A percentile compares a stretch with the other conserved stretches of the same genome.
Evolutionary conservation across 2,113 vertebrate genomes (phyloP).

Genomic region (Mormyrus iriodes): DNA sequence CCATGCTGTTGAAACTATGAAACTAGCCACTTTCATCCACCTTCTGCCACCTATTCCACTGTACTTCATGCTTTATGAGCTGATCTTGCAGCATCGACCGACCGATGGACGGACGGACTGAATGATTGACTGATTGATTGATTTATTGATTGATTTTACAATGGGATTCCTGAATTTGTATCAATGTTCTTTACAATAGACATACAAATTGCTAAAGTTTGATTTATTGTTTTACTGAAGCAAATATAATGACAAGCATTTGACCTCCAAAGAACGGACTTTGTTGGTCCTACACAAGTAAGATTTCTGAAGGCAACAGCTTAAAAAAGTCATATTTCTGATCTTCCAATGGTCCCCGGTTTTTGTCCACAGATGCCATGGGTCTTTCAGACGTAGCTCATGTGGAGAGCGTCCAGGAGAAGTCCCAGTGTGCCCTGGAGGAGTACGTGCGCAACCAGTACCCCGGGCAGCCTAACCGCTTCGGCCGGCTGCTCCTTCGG

Average conservation of each 20-base stretch:
- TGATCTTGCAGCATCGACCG: not conserved
- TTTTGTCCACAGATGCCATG: conserved; percentile 61
- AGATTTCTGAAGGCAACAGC: not conserved
- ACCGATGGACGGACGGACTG: not conserved
- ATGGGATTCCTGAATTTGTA: too few relatives aligned
- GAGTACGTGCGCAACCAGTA: conserved; percentile 78
- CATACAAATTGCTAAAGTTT: not conserved
- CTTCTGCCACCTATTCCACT: not conserved
- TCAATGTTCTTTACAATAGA: not conserved
- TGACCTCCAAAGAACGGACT: not conserved
- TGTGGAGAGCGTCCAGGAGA: conserved; percentile 79
- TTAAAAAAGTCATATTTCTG: not conserved
- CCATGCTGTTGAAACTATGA: not conserved
- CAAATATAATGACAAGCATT: not conserved
- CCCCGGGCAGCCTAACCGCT: conserved; percentile 74
- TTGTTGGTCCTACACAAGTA: not conserved
- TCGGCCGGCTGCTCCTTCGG: conserved; percentile 75
- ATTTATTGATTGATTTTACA: too few relatives aligned
- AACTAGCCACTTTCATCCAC: not conserved
- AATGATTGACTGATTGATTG: too few relatives aligned
- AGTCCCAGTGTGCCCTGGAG: conserved; percentile 78
- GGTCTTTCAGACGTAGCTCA: conserved; percentile 73
- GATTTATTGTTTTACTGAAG: not conserved
- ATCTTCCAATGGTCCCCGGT: not conserved
- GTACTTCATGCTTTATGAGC: not conserved